Base-by-base conservation (phyloP, 2,797 vertebrate genomes). In the Acanthiza pusilla region DNA sequence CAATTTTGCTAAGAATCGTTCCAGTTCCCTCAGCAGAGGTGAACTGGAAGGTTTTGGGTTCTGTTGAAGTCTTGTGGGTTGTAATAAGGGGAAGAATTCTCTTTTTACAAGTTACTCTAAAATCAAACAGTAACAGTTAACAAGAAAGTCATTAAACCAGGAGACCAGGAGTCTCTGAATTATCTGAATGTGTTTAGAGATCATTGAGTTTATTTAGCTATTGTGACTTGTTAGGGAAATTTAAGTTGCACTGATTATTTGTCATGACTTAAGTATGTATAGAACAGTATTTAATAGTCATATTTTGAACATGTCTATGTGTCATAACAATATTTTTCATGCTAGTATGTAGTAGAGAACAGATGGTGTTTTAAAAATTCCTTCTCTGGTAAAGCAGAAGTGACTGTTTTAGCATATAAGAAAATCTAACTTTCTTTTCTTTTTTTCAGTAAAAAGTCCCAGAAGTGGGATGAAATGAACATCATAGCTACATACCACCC, bases 381-480 rank as follows among this genome's bases (percentile, higher is more conserved):
- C 3, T 77, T 50, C 57, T 61, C 43, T 82, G 42, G 42, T 40
- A 36, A 86, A 53, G 58, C 20, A 70, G 47, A 83, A 60, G 9
- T 45, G 60, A 19, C 2, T 30, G 17, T 21, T 75, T 76, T 61
- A 77, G 36, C 63, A 27, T 62, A 66, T 65, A 75, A 38, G 38
- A 78, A 79, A 62, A 66, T 10, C 7, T 43, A 40, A n/a, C 75
- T 87, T 91, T 88, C 16, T 54, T 85, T 89, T 97, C 88, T 80
- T 74, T 42, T 42, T 98, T 98, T 95, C 96, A 99, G 99, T 96
- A 99, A 99, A 97, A 99, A 99, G 92, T 99, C 98, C 3, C 99
- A 99, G 97, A 99, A 99, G 96, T 99, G 99, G 99, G 99, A 99
- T 96, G 99, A 99, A 97, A 99, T 99, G 99, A 99, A 99, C 96